phyloP scores from a whole-genome alignment of 2,797 vertebrate species.

The Tinamus major region DNA sequence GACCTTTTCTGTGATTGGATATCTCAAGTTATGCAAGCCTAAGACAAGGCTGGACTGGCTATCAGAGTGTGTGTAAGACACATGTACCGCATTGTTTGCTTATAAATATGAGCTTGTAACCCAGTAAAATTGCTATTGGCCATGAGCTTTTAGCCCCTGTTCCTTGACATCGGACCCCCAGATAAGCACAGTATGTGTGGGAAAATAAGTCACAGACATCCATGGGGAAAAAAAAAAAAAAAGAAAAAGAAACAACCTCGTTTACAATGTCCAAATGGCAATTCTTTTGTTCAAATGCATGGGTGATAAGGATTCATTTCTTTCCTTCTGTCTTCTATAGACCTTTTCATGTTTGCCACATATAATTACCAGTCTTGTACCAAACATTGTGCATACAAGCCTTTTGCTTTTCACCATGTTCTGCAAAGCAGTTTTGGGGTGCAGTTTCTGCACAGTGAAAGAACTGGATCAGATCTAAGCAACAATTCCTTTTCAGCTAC shows the following conservation, averaged over 20 bases:
- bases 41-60: no score
- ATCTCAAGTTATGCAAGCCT: no score
- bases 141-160: no score
- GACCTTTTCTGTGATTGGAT: no score
- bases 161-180: no score
- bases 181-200: neutral
- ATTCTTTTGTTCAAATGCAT: neutral
- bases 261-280: neutral
- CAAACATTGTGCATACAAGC: neutral
- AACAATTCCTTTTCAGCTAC: neutral
- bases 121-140: no score
- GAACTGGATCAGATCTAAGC: neutral
- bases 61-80: no score
- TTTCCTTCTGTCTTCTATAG: neutral
- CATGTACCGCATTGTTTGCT: no score
- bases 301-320: accelerated
- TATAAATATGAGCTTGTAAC: no score
- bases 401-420: neutral
- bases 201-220: neutral
- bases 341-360: neutral
- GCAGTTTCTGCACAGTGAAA: neutral
- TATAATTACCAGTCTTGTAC: neutral
- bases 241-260: neutral
- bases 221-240: no score
- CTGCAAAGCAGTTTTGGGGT: neutral